Percentiles rank a stretch among this genome's conserved stretches.
Evolutionary conservation across 2,888 invertebrate species (phyloP).

Genomic region (Agrochola lychnidis): DNA sequence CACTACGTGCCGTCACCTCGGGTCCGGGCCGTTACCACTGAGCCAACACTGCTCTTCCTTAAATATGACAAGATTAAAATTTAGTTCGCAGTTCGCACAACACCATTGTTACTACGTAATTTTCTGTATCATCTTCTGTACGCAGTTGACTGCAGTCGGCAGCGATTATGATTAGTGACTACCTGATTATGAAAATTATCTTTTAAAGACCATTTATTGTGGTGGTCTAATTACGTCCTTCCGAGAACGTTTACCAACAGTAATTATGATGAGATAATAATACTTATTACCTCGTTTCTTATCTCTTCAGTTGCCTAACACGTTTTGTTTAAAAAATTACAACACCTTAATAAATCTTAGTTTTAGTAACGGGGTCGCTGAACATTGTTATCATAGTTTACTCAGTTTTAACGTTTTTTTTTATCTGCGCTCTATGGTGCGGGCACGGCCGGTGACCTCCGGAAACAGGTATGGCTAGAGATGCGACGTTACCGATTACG

Average conservation of each 20-base stretch:
- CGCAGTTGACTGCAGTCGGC: no score
- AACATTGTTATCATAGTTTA: conserved; percentile 60
- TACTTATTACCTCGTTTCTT: conserved; percentile 18
- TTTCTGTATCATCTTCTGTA: no score
- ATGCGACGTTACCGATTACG: conserved; percentile 47
- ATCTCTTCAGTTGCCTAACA: conserved; percentile 46
- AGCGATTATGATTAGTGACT: no score
- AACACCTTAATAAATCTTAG: conserved; percentile 42
- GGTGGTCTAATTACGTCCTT: background rate
- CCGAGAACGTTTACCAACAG: conserved; percentile 15
- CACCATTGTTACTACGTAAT: no score
- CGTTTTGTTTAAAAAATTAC: conserved; percentile 43
- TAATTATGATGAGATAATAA: conserved; percentile 23
- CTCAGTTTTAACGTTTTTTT: conserved; percentile 52
- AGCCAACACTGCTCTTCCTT: no score
- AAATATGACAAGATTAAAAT: no score
- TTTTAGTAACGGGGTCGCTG: conserved; percentile 54
- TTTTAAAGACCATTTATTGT: background rate
- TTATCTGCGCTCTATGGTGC: conserved; percentile 52
- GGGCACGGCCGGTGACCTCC: conserved; percentile 70
- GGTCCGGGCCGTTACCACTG: no score
- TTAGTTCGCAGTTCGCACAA: no score
- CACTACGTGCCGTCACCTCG: no score
- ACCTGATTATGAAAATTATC: background rate
- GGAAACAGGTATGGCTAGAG: conserved; percentile 70